Conservation (phyloP, 2,797 vertebrate genomes). For the Sebastes iracundus region DNA sequence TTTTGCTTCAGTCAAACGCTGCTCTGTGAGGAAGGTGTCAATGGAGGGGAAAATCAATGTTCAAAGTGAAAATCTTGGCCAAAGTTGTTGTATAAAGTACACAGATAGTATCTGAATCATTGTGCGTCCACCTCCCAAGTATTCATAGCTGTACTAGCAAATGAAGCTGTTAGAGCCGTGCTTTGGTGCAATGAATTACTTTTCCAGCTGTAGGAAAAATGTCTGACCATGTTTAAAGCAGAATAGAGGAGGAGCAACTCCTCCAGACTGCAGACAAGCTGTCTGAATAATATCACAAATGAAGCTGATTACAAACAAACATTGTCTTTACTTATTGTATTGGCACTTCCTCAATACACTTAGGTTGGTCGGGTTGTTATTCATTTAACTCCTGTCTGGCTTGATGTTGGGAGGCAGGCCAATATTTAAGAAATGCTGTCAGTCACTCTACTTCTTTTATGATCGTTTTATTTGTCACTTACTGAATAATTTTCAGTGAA, state of each 20-base stretch:
- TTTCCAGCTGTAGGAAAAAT: constrained; percentile 41
- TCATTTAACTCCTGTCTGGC: background rate
- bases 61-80: constrained; percentile 10
- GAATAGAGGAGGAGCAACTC: constrained; percentile 3
- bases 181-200: constrained; percentile 26
- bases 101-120: background rate
- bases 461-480: background rate
- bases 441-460: background rate
- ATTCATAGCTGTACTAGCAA: background rate
- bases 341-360: background rate
- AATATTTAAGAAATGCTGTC: background rate
- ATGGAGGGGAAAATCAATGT: background rate
- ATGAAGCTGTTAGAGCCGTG: constrained; percentile 9
- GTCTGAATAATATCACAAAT: background rate
- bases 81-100: constrained; percentile 4
- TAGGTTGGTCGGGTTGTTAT: background rate
- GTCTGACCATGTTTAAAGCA: constrained; percentile 15
- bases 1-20: constrained; percentile 43
- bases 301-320: background rate
- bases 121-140: background rate
- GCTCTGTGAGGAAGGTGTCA: constrained; percentile 14
- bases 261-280: background rate
- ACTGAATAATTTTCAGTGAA: background rate
- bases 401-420: background rate
- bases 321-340: background rate